Conservation (phyloP, 2,113 vertebrate genomes). For the Ranitomeya imitator region DNA sequence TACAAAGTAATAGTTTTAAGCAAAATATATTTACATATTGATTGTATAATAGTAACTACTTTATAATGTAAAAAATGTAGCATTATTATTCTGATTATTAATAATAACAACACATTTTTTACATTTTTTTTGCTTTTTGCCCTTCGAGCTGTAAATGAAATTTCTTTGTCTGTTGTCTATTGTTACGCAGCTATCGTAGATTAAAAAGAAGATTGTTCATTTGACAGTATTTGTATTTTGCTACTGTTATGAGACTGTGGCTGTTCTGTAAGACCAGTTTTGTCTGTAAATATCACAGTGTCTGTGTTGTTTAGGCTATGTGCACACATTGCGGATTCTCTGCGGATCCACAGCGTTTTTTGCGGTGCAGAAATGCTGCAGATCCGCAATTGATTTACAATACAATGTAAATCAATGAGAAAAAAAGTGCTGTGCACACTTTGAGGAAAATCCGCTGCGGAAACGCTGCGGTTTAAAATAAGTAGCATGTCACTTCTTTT, state of each 20-base stretch:
- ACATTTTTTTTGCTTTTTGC: not conserved
- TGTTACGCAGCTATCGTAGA: not conserved
- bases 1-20: not conserved
- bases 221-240: slow-evolving; percentile 16
- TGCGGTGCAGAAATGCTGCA: no score
- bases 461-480: no score
- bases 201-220: not conserved
- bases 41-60: not conserved
- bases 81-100: not conserved
- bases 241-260: not conserved
- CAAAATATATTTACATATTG: not conserved
- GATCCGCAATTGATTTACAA: no score
- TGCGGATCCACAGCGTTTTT: no score
- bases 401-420: no score
- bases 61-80: not conserved
- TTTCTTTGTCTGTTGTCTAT: not conserved
- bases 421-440: no score
- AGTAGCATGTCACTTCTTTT: no score
- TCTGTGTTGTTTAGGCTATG: no score
- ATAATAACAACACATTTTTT: not conserved
- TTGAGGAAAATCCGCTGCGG: no score
- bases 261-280: not conserved
- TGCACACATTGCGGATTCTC: no score
- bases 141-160: not conserved
- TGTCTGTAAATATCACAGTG: not conserved